A percentile compares a stretch with the other conserved stretches of the same genome.
phyloP scores from a whole-genome alignment of 1,140 invertebrate species.

The Penaeus indicus region DNA sequence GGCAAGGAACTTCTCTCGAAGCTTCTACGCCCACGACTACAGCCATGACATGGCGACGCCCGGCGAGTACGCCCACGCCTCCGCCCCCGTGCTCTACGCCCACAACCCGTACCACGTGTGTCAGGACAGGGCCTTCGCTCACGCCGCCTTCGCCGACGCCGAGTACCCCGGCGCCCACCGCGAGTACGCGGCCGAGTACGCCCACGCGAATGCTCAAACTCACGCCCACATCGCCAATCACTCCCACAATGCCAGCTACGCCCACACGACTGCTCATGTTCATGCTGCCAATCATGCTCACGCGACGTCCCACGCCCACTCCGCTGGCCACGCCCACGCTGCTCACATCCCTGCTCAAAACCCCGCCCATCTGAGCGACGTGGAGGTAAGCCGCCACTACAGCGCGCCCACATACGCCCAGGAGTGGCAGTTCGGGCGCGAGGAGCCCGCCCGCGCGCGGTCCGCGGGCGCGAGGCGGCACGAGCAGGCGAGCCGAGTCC shows the following conservation, averaged over 20 bases:
- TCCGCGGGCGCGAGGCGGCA: background rate
- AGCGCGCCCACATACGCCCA: slow-evolving; percentile 5
- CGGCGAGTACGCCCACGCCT: slow-evolving; percentile 41
- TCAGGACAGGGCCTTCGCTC: slow-evolving; percentile 23
- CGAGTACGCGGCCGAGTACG: slow-evolving; percentile 51
- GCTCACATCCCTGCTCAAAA: slow-evolving; percentile 19
- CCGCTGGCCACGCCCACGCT: background rate
- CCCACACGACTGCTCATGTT: background rate
- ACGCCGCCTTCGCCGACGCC: background rate
- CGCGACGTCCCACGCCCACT: background rate
- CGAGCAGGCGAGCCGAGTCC: slow-evolving; percentile 4
- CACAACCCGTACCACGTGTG: slow-evolving; percentile 23
- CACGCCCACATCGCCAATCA: slow-evolving; percentile 20
- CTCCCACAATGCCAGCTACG: background rate
- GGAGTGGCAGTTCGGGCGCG: background rate
- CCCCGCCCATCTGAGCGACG: slow-evolving; percentile 2
- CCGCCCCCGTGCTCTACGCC: background rate
- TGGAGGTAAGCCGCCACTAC: background rate
- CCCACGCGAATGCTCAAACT: slow-evolving; percentile 21
- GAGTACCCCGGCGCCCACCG: slow-evolving; percentile 32
- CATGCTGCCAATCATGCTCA: slow-evolving; percentile 5
- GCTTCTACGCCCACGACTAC: slow-evolving; percentile 2
- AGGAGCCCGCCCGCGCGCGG: background rate
- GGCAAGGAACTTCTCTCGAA: slow-evolving; percentile 32
- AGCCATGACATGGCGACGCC: slow-evolving; percentile 15